phyloP scores from a whole-genome alignment of 2,113 vertebrate species.

The Brachypteracias leptosomus region DNA sequence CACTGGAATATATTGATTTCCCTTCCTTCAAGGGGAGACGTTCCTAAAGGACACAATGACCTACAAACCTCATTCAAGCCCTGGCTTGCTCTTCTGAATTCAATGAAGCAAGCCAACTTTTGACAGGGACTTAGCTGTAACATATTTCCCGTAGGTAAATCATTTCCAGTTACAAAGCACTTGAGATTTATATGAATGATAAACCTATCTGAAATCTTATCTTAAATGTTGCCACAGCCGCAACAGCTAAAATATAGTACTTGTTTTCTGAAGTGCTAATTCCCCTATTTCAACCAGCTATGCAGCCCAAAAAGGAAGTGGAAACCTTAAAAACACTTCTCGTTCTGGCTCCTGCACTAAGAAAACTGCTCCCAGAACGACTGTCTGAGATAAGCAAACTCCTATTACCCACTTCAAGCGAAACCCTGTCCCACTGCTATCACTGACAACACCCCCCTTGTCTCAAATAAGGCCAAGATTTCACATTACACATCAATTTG shows the following conservation, averaged over 20 bases:
- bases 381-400: not conserved
- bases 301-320: not conserved
- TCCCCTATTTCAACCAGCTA: slow-evolving; percentile 9
- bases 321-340: slow-evolving; percentile 13
- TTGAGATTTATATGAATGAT: slow-evolving; percentile 48
- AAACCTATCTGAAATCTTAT: not conserved
- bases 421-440: not conserved
- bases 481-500: not conserved
- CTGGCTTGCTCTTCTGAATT: not conserved
- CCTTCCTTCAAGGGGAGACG: slow-evolving; percentile 17
- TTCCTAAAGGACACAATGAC: slow-evolving; percentile 41
- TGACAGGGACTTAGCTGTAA: not conserved
- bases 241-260: not conserved
- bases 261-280: slow-evolving; percentile 12
- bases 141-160: not conserved
- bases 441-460: not conserved
- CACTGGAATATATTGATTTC: not conserved
- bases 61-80: slow-evolving; percentile 46
- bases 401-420: not conserved
- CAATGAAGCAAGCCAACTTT: not conserved
- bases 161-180: slow-evolving; percentile 26
- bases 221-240: not conserved
- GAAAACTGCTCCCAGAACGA: not conserved
- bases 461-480: not conserved
- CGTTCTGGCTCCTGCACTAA: not conserved